phyloP scores from a whole-genome alignment of 2,888 invertebrate species.

The Sussaba pulchella region DNA sequence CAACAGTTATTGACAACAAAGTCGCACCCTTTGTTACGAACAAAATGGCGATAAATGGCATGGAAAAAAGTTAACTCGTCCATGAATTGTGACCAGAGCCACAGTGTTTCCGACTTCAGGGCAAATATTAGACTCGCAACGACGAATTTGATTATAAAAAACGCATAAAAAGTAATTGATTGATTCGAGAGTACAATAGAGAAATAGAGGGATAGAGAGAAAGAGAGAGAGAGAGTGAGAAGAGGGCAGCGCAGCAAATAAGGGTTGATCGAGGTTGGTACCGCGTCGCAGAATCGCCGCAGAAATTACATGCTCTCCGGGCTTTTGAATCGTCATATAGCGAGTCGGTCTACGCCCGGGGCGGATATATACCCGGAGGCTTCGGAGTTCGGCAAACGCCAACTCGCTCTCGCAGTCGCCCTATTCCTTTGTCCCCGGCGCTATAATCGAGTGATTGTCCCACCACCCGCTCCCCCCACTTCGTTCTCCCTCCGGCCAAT shows the following conservation, averaged over 20 bases:
- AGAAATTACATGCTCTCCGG: constrained; percentile 5
- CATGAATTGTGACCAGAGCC: too few species aligned
- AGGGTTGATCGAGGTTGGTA: background rate
- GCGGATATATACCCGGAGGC: constrained; percentile 54
- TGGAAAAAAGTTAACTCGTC: too few species aligned
- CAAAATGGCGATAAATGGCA: too few species aligned
- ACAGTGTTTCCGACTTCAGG: too few species aligned
- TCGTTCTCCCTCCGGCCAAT: too few species aligned
- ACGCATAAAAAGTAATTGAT: constrained; percentile 72
- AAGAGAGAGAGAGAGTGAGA: too few species aligned
- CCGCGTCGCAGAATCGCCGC: background rate
- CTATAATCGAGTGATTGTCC: constrained; percentile 70
- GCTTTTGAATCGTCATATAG: constrained; percentile 35
- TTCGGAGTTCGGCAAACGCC: constrained; percentile 46
- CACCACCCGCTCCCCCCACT: constrained; percentile 18
- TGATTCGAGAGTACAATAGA: constrained; percentile 59
- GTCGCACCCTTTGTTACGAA: too few species aligned
- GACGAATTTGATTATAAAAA: constrained; percentile 63
- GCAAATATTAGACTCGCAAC: constrained; percentile 7
- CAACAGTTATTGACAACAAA: too few species aligned
- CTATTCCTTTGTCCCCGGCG: constrained; percentile 50
- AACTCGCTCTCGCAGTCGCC: constrained; percentile 13
- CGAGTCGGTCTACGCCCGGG: background rate
- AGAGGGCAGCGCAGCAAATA: too few species aligned
- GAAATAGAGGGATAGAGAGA: too few species aligned